Percentiles rank a stretch among this genome's conserved stretches.
Conservation (phyloP, 2,888 invertebrate species). For the Lamproptera curius region DNA sequence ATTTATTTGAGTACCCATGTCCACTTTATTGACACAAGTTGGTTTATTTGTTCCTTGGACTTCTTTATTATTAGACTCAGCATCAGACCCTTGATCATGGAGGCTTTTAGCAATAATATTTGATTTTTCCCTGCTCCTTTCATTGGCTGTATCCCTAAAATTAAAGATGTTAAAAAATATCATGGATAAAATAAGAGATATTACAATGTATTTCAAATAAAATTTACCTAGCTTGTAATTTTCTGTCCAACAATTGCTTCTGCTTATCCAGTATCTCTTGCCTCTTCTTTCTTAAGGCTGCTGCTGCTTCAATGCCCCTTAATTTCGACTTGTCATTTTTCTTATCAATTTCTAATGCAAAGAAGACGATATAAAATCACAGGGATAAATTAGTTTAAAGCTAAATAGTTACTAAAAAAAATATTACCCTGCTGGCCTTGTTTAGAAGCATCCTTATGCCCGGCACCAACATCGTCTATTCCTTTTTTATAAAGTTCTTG, state of each 20-base stretch:
- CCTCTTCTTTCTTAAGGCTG: slow-evolving; percentile 48
- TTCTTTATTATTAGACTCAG: slow-evolving; percentile 26
- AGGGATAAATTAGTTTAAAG: too few species aligned
- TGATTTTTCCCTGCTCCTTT: slow-evolving; percentile 60
- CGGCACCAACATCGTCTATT: slow-evolving; percentile 52
- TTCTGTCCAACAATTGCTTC: slow-evolving; percentile 59
- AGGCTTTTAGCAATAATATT: slow-evolving; percentile 37
- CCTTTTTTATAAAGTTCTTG: slow-evolving; percentile 55
- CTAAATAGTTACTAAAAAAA: too few species aligned
- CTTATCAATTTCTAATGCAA: slow-evolving; percentile 35
- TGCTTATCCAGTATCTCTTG: slow-evolving; percentile 61
- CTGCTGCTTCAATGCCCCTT: slow-evolving; percentile 58
- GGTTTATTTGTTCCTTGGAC: slow-evolving; percentile 27
- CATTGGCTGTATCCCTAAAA: slow-evolving; percentile 64
- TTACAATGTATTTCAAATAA: not conserved
- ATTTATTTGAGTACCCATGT: slow-evolving; percentile 67
- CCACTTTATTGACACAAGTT: slow-evolving; percentile 35
- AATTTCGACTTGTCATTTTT: slow-evolving; percentile 53
- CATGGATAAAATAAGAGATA: not conserved
- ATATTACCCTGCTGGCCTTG: slow-evolving; percentile 41
- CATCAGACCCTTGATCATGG: slow-evolving; percentile 28
- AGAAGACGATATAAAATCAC: too few species aligned
- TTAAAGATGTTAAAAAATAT: not conserved
- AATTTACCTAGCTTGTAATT: slow-evolving; percentile 58
- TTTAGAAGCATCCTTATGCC: slow-evolving; percentile 54